phyloP scores from a whole-genome alignment of 2,797 vertebrate genomes.

The Lycodopsis pacificus region DNA sequence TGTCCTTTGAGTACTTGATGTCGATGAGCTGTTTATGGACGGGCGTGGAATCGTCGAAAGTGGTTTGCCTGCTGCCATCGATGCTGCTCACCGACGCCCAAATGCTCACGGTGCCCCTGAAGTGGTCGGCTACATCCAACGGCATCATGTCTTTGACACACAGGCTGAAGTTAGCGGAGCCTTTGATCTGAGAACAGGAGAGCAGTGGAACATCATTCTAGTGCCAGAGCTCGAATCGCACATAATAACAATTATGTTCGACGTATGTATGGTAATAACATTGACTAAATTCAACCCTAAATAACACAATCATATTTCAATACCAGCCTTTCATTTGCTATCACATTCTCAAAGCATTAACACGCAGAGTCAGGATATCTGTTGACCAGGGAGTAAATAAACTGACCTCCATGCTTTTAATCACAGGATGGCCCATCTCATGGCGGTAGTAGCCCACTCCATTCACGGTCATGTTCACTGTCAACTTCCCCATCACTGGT shows the following conservation, averaged over 20 bases:
- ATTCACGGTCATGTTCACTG: conserved; percentile 93
- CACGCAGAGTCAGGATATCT: neutral
- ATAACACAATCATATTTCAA: neutral
- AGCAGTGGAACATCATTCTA: conserved; percentile 21
- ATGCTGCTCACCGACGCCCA: conserved; percentile 89
- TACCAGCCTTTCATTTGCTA: neutral
- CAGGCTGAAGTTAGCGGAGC: conserved; percentile 88
- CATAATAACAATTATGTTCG: conserved; percentile 21
- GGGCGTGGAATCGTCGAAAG: conserved; percentile 91
- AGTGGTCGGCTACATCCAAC: conserved; percentile 91
- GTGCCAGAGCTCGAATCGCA: neutral
- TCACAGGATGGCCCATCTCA: conserved; percentile 91
- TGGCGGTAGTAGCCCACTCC: conserved; percentile 95
- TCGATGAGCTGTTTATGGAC: conserved; percentile 96
- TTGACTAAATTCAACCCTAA: neutral
- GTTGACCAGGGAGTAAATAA: neutral
- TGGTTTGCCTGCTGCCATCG: conserved; percentile 90
- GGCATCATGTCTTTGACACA: conserved; percentile 95
- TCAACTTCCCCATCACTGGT: conserved; percentile 89
- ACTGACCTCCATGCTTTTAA: conserved; percentile 91
- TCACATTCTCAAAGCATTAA: neutral
- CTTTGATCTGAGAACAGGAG: conserved; percentile 85
- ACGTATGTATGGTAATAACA: conserved; percentile 11
- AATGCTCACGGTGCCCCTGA: conserved; percentile 91
- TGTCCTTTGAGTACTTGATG: conserved; percentile 93